phyloP scores from a whole-genome alignment of 37 sponge, comb jelly and placozoan genomes.

The Haliclona indistincta region DNA sequence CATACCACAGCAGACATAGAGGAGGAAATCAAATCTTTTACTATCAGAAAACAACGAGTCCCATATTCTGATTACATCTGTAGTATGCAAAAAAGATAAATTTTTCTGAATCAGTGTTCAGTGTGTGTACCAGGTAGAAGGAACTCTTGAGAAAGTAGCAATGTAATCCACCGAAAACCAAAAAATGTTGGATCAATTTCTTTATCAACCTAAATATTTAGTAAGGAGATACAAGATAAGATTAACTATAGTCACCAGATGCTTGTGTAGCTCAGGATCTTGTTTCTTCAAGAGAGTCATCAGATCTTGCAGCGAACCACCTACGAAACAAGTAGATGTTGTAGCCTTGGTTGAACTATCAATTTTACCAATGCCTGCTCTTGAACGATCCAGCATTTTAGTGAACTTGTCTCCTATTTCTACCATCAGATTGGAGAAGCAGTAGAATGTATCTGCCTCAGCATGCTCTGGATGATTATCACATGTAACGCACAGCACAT shows the following conservation, averaged over 20 bases:
- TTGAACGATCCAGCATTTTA: constrained; percentile 80
- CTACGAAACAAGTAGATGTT: constrained; percentile 10
- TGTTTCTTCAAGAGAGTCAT: constrained; percentile 60
- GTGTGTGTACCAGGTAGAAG: constrained; percentile 77
- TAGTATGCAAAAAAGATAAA: neutral
- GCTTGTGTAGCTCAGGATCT: constrained; percentile 60
- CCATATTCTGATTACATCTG: constrained; percentile 92
- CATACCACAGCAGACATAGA: constrained; percentile 91
- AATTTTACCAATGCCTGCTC: constrained; percentile 77
- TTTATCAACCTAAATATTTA: constrained; percentile 30
- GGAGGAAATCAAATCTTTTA: constrained; percentile 82
- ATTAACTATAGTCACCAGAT: constrained; percentile 26
- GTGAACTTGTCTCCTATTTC: constrained; percentile 96
- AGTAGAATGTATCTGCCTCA: constrained; percentile 97
- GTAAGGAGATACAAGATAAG: neutral
- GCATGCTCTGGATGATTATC: constrained; percentile 59
- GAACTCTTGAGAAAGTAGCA: constrained; percentile 96
- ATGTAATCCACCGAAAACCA: constrained; percentile 92
- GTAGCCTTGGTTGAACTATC: neutral
- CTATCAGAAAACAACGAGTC: constrained; percentile 84
- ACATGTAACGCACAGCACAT: neutral
- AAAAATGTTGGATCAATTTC: constrained; percentile 82
- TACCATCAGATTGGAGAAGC: constrained; percentile 92
- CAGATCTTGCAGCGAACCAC: constrained; percentile 72
- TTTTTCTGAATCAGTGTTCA: neutral